Evolutionary conservation across 2,888 invertebrate species (phyloP).

Genomic region (Eristalinus sepulchralis): DNA sequence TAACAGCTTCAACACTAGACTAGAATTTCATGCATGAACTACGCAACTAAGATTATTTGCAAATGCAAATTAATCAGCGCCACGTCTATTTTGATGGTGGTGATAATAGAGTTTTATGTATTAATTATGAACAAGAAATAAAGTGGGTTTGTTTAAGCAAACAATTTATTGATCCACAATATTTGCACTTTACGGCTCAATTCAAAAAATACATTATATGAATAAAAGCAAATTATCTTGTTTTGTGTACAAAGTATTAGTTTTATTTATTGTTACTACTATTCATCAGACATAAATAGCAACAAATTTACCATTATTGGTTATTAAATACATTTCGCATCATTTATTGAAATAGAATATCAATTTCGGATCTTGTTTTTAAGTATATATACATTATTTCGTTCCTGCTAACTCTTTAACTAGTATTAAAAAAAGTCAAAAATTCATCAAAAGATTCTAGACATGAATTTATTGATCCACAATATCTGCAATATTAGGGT

Average conservation of each 20-base stretch:
- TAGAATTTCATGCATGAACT: too few species aligned
- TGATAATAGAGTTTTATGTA: too few species aligned
- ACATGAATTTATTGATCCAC: conserved; percentile 9
- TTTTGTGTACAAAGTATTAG: conserved; percentile 61
- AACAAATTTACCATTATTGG: conserved; percentile 54
- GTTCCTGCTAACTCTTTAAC: conserved; percentile 41
- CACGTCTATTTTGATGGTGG: too few species aligned
- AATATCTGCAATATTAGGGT: conserved; percentile 25
- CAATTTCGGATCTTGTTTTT: conserved; percentile 35
- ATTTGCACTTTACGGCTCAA: conserved; percentile 26
- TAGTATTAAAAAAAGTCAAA: conserved; percentile 38
- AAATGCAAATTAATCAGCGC: background rate
- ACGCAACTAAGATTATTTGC: too few species aligned
- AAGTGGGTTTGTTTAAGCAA: background rate
- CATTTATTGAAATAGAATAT: conserved; percentile 22
- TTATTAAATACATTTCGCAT: conserved; percentile 56
- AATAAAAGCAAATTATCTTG: conserved; percentile 63
- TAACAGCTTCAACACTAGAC: too few species aligned
- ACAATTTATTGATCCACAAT: conserved; percentile 46
- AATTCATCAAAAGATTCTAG: conserved; percentile 40
- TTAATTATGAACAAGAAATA: background rate
- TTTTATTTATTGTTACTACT: conserved; percentile 56
- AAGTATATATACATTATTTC: conserved; percentile 39
- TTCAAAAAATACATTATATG: conserved; percentile 50
- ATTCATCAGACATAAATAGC: conserved; percentile 64